Percentiles rank a stretch among this genome's conserved stretches.
These are phyloP conservation scores for Myripristis murdjan DNA, from an alignment of 2,797 vertebrate species.

Conservation along the genomic window DNA sequence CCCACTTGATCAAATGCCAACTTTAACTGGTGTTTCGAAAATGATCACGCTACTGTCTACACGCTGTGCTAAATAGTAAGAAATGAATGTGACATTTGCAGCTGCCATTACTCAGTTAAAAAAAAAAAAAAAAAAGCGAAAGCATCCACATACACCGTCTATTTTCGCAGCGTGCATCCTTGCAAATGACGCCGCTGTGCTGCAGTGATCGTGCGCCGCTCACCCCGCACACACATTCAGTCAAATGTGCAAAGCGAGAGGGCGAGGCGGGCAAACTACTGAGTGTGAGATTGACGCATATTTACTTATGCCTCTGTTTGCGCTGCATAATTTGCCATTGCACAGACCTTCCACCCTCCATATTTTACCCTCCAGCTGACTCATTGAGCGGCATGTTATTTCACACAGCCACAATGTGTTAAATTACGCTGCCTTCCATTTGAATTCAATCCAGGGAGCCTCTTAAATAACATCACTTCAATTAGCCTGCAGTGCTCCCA, in stretches of 20 bases:
- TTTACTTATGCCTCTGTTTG: not conserved
- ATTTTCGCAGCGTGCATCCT: not conserved
- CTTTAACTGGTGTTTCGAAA: slow-evolving; percentile 27
- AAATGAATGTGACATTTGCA: slow-evolving; percentile 4
- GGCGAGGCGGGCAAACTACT: not conserved
- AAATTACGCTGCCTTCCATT: slow-evolving; percentile 43
- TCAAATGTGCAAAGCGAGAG: not conserved
- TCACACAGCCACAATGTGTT: slow-evolving; percentile 34
- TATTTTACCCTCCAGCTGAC: slow-evolving; percentile 25
- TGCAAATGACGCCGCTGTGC: not conserved
- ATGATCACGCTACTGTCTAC: slow-evolving; percentile 4
- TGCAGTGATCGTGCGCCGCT: not conserved
- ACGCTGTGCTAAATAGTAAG: not conserved
- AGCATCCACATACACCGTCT: not conserved
- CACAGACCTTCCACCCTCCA: not conserved
- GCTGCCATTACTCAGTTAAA: not conserved
- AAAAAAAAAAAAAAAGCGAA: not conserved
- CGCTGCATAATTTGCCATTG: not conserved
- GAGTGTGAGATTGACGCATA: not conserved
- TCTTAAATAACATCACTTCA: slow-evolving; percentile 64
- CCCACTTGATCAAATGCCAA: slow-evolving; percentile 47
- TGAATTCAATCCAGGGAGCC: slow-evolving; percentile 37
- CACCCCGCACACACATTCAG: not conserved
- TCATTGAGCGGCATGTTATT: slow-evolving; percentile 35
- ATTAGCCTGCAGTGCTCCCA: slow-evolving; percentile 45